phyloP scores from a whole-genome alignment of 1,140 invertebrate genomes.

The Popillia japonica region DNA sequence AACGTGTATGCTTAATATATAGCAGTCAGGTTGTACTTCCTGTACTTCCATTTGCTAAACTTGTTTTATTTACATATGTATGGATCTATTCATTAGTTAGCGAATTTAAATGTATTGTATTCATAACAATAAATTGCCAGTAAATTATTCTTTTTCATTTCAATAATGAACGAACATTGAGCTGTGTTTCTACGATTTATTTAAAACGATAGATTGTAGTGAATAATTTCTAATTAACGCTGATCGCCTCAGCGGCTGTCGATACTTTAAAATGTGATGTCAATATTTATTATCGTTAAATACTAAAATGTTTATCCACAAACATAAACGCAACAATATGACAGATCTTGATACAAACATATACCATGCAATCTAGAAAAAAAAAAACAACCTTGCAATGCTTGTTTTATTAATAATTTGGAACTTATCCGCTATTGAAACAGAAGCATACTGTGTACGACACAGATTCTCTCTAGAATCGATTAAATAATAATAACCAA shows the following conservation, averaged over 20 bases:
- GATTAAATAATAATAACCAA: no score
- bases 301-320: not conserved
- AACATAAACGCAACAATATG: no score
- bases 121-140: not conserved
- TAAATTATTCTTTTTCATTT: not conserved
- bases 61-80: no score
- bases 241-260: not conserved
- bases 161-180: not conserved
- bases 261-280: not conserved
- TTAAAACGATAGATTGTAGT: no score
- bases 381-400: not conserved
- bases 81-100: no score
- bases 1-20: no score
- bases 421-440: not conserved
- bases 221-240: not conserved
- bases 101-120: no score
- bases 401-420: conserved; percentile 14
- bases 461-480: no score
- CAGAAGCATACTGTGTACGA: not conserved
- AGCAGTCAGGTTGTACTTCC: no score
- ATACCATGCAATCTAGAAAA: not conserved
- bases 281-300: not conserved
- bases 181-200: no score
- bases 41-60: no score
- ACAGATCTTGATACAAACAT: not conserved